phyloP scores from a whole-genome alignment of 2,113 vertebrate genomes.

The Seriola quinqueradiata region DNA sequence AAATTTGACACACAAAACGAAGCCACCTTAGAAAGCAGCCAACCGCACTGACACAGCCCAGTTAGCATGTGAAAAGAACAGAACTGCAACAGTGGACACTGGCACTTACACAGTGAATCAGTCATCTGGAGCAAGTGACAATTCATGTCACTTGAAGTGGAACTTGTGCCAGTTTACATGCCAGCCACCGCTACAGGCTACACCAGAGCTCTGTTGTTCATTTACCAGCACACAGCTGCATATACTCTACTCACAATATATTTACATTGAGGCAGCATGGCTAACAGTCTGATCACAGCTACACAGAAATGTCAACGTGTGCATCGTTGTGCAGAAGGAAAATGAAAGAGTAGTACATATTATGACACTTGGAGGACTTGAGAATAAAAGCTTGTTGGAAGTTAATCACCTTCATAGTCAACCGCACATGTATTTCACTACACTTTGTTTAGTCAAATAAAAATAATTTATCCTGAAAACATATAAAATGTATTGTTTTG shows the following conservation, averaged over 20 bases:
- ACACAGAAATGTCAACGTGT: neutral
- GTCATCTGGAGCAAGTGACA: neutral
- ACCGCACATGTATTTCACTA: too few species aligned
- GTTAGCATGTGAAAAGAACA: neutral
- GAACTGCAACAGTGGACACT: neutral
- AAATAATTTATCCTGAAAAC: neutral
- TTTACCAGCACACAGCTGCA: neutral
- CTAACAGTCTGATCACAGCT: constrained; percentile 10
- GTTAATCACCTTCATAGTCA: too few species aligned
- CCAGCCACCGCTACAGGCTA: neutral
- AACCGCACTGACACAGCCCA: neutral
- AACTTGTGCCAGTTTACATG: constrained; percentile 14
- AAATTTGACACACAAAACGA: neutral
- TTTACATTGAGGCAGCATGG: constrained; percentile 1
- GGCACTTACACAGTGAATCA: neutral
- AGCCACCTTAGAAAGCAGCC: neutral
- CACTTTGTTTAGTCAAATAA: neutral
- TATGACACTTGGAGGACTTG: too few species aligned
- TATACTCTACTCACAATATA: neutral
- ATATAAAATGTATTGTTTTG: neutral
- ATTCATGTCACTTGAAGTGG: constrained; percentile 16
- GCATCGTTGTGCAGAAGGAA: too few species aligned
- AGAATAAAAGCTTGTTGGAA: too few species aligned
- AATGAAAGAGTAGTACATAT: too few species aligned
- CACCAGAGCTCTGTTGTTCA: constrained; percentile 13